Conservation (phyloP, 2,113 vertebrate genomes). For the Pterocles orientalis region DNA sequence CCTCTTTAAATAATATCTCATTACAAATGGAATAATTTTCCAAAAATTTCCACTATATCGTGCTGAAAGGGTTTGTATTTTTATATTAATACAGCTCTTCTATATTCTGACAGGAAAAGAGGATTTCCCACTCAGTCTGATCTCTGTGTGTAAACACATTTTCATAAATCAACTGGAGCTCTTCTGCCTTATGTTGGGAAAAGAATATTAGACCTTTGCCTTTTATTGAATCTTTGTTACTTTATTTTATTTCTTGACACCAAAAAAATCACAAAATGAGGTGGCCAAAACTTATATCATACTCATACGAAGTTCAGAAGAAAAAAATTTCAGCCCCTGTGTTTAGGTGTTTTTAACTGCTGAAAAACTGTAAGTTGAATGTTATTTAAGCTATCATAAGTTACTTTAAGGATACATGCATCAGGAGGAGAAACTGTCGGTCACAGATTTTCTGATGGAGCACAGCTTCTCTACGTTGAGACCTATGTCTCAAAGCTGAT, state of each 20-base stretch:
- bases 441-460: neutral
- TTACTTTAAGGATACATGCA: neutral
- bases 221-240: neutral
- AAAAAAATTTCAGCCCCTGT: neutral
- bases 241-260: neutral
- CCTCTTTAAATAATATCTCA: neutral
- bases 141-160: neutral
- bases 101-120: neutral
- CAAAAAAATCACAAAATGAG: neutral
- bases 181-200: neutral
- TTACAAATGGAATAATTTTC: neutral
- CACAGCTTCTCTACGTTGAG: neutral
- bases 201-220: neutral
- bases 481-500: neutral
- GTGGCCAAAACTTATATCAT: neutral
- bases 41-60: neutral
- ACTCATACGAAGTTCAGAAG: neutral
- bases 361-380: neutral
- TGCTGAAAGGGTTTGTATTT: neutral
- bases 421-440: neutral
- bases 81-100: neutral
- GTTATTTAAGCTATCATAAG: neutral
- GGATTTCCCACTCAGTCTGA: neutral
- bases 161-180: neutral
- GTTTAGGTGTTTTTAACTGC: neutral